phyloP scores from a whole-genome alignment of 2,113 vertebrate genomes.

The Rhinoderma darwinii region DNA sequence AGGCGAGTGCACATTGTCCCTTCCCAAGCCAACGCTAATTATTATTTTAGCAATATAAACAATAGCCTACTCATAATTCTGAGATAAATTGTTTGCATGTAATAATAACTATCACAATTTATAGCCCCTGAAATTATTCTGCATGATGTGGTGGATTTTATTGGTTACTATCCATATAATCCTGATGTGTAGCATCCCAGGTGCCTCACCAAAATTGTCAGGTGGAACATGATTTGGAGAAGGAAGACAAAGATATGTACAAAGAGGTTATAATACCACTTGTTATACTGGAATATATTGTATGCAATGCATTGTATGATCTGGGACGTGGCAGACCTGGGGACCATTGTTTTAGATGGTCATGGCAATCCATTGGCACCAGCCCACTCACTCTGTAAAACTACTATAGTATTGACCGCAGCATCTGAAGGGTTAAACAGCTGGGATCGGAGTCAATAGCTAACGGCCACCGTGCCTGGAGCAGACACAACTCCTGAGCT shows the following conservation, averaged over 20 bases:
- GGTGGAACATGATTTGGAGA: neutral
- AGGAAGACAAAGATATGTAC: neutral
- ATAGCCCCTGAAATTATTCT: constrained; percentile 48
- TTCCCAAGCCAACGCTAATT: constrained; percentile 40
- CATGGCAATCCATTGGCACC: no score
- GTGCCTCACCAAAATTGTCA: neutral
- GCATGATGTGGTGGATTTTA: constrained; percentile 25
- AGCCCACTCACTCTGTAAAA: no score
- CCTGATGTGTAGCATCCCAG: neutral
- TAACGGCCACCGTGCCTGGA: no score
- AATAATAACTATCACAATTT: constrained; percentile 46
- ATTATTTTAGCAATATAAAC: constrained; percentile 45
- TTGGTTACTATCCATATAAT: constrained; percentile 10
- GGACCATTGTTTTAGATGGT: no score
- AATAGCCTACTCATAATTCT: constrained; percentile 31
- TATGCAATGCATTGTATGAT: neutral
- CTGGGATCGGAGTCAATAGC: no score
- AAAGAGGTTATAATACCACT: neutral
- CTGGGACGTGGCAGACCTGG: no score
- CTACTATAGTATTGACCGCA: no score
- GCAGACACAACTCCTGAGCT: no score
- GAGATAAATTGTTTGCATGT: constrained; percentile 43
- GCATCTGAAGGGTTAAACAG: no score
- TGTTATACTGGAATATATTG: neutral
- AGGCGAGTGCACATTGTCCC: neutral